Base-by-base conservation (phyloP, 2,888 invertebrate genomes). In the Euplagia quadripunctaria region DNA sequence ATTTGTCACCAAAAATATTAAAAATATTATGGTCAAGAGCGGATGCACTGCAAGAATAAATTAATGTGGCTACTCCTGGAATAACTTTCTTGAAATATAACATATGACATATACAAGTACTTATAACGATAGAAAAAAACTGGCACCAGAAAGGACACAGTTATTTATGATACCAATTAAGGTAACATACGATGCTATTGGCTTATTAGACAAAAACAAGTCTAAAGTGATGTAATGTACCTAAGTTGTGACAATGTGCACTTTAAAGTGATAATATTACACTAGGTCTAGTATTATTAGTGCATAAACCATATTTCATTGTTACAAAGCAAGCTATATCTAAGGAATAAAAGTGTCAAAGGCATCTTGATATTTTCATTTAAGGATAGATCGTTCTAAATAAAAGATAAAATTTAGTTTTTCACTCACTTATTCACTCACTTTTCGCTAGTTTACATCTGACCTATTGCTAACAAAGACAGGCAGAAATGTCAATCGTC, bases 111-210 rank as follows among this genome's bases (percentile, higher is more conserved):
- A 8, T 9, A 55, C 55, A 4, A 12, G 20, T 61, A 61, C 2
- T 61, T 61, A 31, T 61, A 61, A 31, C 9, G 31, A 14, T 6
- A 31, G 61, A 14, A 12, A 52, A 51, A 61, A 14, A 61, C 14
- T 61, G 14, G 31, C 31, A 61, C 31, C 7, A 49, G 20, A 49
- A 49, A 65, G 20, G 3, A 65, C 65, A 20, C 1, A 49, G 49
- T 14, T 9, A 49, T 65, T 65, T 20, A n/a, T 43, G 14, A 65
- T 20, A 14, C 16, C 12, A 49, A 46, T 46, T 43, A 65, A 64
- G n/a, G 64, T 65, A 46, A 65, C n/a, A 46, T 65, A 65, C 14
- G n/a, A 20, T 46, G 64, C 20, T 65, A 41, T 65, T 65, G 46
- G 43, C 7, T 65, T 43, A 65, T 65, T 20, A 65, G 64, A 46